Base-by-base conservation (phyloP, 2,888 invertebrate genomes). In the Sarcophaga rosellei region DNA sequence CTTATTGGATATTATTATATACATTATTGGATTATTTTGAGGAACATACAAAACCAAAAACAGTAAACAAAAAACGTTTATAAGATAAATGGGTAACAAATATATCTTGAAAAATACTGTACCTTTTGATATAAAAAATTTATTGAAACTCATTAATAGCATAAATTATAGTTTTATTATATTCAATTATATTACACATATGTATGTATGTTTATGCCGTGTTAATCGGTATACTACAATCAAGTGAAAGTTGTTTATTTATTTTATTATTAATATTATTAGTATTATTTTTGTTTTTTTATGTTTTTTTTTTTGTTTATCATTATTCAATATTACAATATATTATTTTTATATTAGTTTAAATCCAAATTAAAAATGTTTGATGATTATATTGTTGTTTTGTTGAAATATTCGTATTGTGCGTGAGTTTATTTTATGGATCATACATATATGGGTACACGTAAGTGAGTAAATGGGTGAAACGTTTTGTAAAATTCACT, bases 211-310 rank as follows among this genome's bases (percentile, higher is more conserved):
- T 35, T 35, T 35, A 35, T 35, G 8, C 8, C 35, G 6, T 47
- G 23, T 74, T 62, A 62, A 68, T 66, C 57, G 35, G 8, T 68
- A 70, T 17, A 47, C 15, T 59, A n/a, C 23, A 15, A 23, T 47
- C 75, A 75, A 82, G 85, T 82, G 85, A 85, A 85, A 85, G 85
- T 82, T 79, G 25, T 57, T 63, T 62, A 53, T 53, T 15, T 17
- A 45, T 15, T 81, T 85, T 81, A 65, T 81, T 57, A 81, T 81
- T 74, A 75, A 70, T 62, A 75, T 69, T 57, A 81, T 78, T 81
- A 44, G 45, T 72, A 20, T 61, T 72, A 59, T n/a, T 73, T 74
- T 23, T 44, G 21, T 59, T 73, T 69, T 65, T 77, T 68, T 61
- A 63, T 75, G 20, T 20, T 47, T 74, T 78, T 20, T 47, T 74